These are phyloP conservation scores for Neosilurus mollespiculum DNA, from an alignment of 2,797 vertebrate genomes.

Conservation along the genomic window DNA sequence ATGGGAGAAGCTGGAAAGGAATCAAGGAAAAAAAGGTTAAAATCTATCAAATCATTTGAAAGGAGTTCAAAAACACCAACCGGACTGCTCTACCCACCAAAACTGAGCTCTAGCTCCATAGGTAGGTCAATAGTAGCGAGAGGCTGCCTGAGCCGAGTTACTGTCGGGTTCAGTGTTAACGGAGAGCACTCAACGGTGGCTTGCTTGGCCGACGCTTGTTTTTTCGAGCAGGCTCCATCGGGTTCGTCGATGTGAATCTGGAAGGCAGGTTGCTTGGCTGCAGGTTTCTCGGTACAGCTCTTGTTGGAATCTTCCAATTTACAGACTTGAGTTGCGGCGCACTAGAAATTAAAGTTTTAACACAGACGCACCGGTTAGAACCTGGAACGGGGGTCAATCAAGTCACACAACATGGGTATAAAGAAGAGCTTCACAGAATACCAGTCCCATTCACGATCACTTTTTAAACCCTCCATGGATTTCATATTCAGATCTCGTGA, in stretches of 20 bases:
- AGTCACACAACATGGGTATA: neutral
- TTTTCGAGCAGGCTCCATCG: slow-evolving; percentile 72
- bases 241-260: slow-evolving; percentile 82
- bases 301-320: slow-evolving; percentile 73
- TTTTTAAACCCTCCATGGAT: neutral
- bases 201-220: slow-evolving; percentile 61
- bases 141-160: slow-evolving; percentile 79
- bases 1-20: slow-evolving; percentile 84
- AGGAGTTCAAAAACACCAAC: neutral
- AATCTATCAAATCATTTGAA: no score
- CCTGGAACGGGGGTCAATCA: neutral
- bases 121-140: slow-evolving; percentile 77
- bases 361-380: neutral
- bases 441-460: neutral
- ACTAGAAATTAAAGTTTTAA: slow-evolving; percentile 44
- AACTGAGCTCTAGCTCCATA: slow-evolving; percentile 86
- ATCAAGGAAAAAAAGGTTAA: no score
- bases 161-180: slow-evolving; percentile 69
- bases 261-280: slow-evolving; percentile 74
- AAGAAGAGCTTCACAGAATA: neutral
- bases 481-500: neutral
- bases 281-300: slow-evolving; percentile 69
- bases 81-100: slow-evolving; percentile 71
- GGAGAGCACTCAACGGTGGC: slow-evolving; percentile 55
- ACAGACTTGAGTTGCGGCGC: slow-evolving; percentile 56